Base-by-base conservation (phyloP, 1,140 invertebrate genomes). In the Drosophila carrolli region DNA sequence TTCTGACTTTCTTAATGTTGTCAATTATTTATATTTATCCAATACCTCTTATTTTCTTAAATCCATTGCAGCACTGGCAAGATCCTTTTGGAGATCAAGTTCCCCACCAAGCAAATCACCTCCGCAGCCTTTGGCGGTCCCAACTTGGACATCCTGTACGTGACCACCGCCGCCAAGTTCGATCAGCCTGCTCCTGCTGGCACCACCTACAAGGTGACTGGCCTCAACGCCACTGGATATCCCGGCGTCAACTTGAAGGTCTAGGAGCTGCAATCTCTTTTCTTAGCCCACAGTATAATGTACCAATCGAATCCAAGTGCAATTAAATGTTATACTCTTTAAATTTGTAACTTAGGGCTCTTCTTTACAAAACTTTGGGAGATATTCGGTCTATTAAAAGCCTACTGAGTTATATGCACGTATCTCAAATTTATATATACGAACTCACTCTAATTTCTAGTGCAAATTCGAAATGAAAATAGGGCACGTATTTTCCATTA, bases 71-170 rank as follows among this genome's bases (percentile, higher is more conserved):
- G 90, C 59, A 92, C 67, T 53, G 91, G 91, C 47, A 78, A 91
- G 58, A 63, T 91, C n/a, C 53, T 91, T 51, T 63, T 91, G 50
- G 88, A 91, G 71, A 92, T 92, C 43, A 91, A 91, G 53, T 66
- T 92, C 48, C 96, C 96, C 8, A 95, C 95, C 1, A 93, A 94
- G 55, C 95, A 96, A 83, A 95, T 96, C 5, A 97, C 97, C 0
- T 97, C 97, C 0, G 95, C 94, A 0, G 95, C 95, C 58, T 98
- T 96, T 90, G 97, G 97, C 9, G 97, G 97, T 5, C 93, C 94
- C 1, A 94, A 96, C 82, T 91, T 96, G 23, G 95, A 97, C 80
- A 94, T 95, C 56, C 92, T 98, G 3, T 97, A 95, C 83, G 96
- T 97, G 7, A 97, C 97, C 0, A 95, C 95, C 0, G 95, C 95